phyloP scores from a whole-genome alignment of 2,113 vertebrate species.

The Mugil cephalus region DNA sequence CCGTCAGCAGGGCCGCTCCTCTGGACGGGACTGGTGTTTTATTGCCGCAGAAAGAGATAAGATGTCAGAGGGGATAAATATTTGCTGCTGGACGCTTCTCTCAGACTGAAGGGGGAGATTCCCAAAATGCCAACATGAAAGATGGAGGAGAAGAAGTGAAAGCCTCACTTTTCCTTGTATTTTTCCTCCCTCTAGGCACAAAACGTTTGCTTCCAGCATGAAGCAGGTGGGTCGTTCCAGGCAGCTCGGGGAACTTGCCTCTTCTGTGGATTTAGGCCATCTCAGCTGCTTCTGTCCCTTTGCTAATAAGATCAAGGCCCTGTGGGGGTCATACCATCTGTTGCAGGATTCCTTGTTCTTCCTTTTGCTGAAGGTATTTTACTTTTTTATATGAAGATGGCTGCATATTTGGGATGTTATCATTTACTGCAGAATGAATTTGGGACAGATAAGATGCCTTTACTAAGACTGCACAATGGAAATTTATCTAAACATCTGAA shows the following conservation, averaged over 20 bases:
- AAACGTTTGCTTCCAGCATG: not conserved
- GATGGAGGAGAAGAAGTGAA: not conserved
- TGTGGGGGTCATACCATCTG: conserved; percentile 9
- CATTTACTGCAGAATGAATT: not conserved
- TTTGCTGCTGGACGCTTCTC: not conserved
- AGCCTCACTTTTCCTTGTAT: not conserved
- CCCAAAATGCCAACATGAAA: not conserved
- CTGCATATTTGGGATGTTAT: not conserved
- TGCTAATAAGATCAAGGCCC: not conserved
- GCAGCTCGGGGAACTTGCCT: not conserved
- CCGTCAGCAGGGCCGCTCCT: not conserved
- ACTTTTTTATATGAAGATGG: not conserved
- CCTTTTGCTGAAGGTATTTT: not conserved
- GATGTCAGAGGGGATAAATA: not conserved
- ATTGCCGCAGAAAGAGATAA: not conserved
- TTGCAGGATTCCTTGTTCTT: not conserved
- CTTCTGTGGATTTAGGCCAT: not conserved
- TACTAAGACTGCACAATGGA: not conserved
- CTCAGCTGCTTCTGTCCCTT: not conserved
- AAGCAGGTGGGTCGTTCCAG: not conserved
- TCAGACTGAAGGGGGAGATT: not conserved
- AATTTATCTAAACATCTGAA: too few relatives aligned
- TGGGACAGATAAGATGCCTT: not conserved
- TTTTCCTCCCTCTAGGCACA: not conserved
- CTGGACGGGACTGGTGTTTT: conserved; percentile 1